phyloP scores from a whole-genome alignment of 2,888 invertebrate species.

The Limnephilus marmoratus region DNA sequence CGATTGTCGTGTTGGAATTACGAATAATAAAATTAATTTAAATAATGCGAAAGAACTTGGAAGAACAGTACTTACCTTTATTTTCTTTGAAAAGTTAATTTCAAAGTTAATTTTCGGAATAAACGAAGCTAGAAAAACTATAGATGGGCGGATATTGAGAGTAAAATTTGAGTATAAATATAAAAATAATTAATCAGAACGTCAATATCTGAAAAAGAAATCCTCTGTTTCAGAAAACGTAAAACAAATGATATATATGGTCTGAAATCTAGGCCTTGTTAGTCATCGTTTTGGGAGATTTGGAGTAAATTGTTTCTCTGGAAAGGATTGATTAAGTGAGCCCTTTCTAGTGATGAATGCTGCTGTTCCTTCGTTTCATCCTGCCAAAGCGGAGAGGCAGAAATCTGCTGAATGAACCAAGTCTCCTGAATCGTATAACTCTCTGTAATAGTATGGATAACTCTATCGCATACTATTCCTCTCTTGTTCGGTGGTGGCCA shows the following conservation, averaged over 20 bases:
- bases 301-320: neutral
- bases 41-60: neutral
- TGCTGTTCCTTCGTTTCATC: neutral
- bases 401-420: neutral
- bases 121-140: neutral
- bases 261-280: neutral
- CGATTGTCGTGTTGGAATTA: constrained; percentile 2
- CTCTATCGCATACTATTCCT: neutral
- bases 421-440: neutral
- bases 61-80: neutral
- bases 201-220: neutral
- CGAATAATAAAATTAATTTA: neutral
- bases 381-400: constrained; percentile 2
- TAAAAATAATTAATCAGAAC: neutral
- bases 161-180: neutral
- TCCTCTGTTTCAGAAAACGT: neutral
- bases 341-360: neutral
- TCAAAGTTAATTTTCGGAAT: neutral
- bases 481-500: neutral
- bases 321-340: neutral
- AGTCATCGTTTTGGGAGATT: neutral
- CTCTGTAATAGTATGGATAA: neutral
- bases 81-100: neutral
- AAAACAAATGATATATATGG: neutral
- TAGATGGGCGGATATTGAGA: neutral